Evolutionary conservation across 30 jellyfish, hydroid and myxozoan genomes (phyloP).

Genomic region (Chironex yamaguchii): DNA sequence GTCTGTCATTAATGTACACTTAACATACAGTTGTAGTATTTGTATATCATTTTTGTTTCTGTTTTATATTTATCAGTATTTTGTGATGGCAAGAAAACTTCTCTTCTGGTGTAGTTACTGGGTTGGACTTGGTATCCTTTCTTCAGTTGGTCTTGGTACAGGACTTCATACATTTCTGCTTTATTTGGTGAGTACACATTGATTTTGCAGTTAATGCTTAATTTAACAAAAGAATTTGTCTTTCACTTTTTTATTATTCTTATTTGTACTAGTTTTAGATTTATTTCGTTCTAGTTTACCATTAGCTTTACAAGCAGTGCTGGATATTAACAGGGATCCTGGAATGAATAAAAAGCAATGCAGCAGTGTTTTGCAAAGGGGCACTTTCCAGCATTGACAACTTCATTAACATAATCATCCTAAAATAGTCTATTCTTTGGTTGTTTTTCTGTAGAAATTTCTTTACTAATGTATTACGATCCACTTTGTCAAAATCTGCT

Average conservation of each 20-base stretch:
- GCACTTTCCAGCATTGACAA: too few species aligned
- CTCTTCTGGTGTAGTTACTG: constrained; percentile 92
- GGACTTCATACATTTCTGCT: constrained; percentile 96
- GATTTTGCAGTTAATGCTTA: neutral
- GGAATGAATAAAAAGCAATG: too few species aligned
- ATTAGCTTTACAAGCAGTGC: too few species aligned
- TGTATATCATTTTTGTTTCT: too few species aligned
- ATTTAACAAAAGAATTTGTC: neutral
- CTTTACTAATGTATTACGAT: neutral
- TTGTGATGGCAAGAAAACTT: constrained; percentile 61
- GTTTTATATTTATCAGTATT: constrained; percentile 73
- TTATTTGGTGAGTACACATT: constrained; percentile 74
- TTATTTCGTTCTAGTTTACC: too few species aligned
- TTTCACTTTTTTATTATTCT: neutral
- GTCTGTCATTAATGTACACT: too few species aligned
- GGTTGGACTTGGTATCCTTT: constrained; percentile 97
- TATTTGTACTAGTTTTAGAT: neutral
- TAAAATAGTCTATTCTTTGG: neutral
- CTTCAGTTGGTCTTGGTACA: constrained; percentile 99
- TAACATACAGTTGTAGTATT: too few species aligned
- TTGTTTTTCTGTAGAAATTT: too few species aligned
- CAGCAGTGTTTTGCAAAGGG: too few species aligned
- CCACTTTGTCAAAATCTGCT: neutral
- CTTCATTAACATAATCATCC: too few species aligned
- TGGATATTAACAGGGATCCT: too few species aligned